Percentiles rank a stretch among this genome's conserved stretches.
These are phyloP conservation scores for Setipinna tenuifilis DNA, from an alignment of 2,797 vertebrate genomes.

Conservation along the genomic window DNA sequence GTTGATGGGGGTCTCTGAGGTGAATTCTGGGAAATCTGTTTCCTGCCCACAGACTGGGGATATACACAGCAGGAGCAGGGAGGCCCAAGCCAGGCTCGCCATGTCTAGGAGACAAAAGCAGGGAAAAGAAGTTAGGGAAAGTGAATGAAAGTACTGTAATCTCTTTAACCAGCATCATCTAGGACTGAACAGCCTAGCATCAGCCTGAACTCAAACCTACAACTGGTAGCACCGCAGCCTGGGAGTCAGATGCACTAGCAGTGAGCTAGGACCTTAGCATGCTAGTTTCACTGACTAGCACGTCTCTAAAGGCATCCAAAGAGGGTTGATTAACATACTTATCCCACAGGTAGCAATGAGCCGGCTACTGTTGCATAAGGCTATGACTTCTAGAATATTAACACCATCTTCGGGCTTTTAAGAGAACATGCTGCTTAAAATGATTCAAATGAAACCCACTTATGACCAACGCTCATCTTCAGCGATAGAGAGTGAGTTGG, in stretches of 20 bases:
- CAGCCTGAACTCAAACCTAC: too few relatives aligned
- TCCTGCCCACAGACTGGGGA: slow-evolving; percentile 51
- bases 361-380: background rate
- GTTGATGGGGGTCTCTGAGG: slow-evolving; percentile 68
- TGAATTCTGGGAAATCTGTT: slow-evolving; percentile 56
- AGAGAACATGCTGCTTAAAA: background rate
- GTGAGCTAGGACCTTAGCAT: too few relatives aligned
- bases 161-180: too few relatives aligned
- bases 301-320: too few relatives aligned
- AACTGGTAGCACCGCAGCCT: too few relatives aligned
- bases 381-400: background rate
- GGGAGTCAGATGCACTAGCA: too few relatives aligned
- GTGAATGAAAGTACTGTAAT: background rate
- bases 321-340: too few relatives aligned
- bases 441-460: background rate
- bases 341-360: too few relatives aligned
- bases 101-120: slow-evolving; percentile 67
- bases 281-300: too few relatives aligned
- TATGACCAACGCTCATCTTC: background rate
- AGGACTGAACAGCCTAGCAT: too few relatives aligned
- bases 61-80: slow-evolving; percentile 65
- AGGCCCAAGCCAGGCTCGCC: slow-evolving; percentile 68
- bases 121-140: background rate
- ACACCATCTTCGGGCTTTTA: background rate
- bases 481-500: background rate